phyloP scores from a whole-genome alignment of 2,113 vertebrate genomes.

The Tursiops truncatus region DNA sequence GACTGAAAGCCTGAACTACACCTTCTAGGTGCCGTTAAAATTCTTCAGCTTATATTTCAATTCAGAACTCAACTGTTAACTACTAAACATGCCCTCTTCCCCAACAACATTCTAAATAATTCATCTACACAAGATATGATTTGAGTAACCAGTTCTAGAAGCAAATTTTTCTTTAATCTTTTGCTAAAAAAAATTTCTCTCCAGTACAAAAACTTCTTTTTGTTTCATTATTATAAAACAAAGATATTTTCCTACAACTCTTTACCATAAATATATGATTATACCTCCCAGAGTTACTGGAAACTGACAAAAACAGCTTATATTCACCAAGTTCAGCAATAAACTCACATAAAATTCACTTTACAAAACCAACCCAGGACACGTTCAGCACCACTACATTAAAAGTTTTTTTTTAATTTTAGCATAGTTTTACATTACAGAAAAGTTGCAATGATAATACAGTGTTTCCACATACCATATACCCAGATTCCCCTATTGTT shows the following conservation, averaged over 20 bases:
- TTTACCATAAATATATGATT: slow-evolving; percentile 9
- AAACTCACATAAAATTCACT: neutral
- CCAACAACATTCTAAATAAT: slow-evolving; percentile 23
- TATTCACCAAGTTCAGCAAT: neutral
- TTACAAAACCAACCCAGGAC: neutral
- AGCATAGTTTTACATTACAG: neutral
- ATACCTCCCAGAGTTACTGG: neutral
- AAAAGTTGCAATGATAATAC: neutral
- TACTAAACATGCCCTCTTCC: neutral
- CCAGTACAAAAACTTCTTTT: neutral
- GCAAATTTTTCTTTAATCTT: neutral
- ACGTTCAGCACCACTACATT: neutral
- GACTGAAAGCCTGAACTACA: neutral
- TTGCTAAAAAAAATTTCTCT: neutral
- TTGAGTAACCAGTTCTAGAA: neutral
- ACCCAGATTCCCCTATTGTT: neutral
- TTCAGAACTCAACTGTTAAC: neutral
- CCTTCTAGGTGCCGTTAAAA: neutral
- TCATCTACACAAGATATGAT: neutral
- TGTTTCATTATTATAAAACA: neutral
- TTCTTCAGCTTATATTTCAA: neutral
- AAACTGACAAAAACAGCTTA: neutral
- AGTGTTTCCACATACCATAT: neutral
- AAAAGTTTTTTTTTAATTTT: neutral
- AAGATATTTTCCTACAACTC: neutral